Percentiles rank a stretch among this genome's conserved stretches.
Conservation (phyloP, 2,113 vertebrate species). For the Polyodon spathula region DNA sequence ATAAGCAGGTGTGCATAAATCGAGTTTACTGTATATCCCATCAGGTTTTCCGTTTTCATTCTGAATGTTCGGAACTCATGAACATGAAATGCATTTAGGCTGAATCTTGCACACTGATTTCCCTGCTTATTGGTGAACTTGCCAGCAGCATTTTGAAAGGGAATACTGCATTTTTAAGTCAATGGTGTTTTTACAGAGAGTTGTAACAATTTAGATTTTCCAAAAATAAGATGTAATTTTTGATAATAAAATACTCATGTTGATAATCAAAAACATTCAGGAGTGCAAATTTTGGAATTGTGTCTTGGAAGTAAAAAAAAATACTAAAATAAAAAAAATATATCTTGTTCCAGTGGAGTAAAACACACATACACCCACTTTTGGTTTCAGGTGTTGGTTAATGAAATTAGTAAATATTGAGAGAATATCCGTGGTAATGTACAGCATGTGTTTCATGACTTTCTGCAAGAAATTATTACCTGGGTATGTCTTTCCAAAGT, state of each 20-base stretch:
- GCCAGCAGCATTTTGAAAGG: conserved; percentile 32
- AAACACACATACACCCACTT: too few relatives aligned
- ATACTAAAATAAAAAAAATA: too few relatives aligned
- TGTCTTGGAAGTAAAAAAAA: neutral
- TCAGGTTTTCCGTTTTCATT: conserved; percentile 47
- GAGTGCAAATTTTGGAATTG: conserved; percentile 26
- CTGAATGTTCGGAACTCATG: conserved; percentile 32
- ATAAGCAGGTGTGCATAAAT: conserved; percentile 51
- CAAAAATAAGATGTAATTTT: conserved; percentile 80
- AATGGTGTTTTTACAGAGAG: conserved; percentile 81
- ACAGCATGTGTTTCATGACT: too few relatives aligned
- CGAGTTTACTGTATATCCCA: conserved; percentile 56
- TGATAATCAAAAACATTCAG: conserved; percentile 52
- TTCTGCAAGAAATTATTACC: too few relatives aligned
- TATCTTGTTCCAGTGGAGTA: neutral
- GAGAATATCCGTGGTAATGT: too few relatives aligned
- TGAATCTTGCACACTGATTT: conserved; percentile 1
- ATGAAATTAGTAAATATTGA: too few relatives aligned
- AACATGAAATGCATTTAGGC: conserved; percentile 19
- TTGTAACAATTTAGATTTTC: conserved; percentile 82
- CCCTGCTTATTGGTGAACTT: conserved; percentile 10
- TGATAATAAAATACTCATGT: conserved; percentile 97
- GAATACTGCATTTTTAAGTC: conserved; percentile 63
- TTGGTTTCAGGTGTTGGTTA: too few relatives aligned
- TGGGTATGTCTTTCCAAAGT: too few relatives aligned